These are phyloP conservation scores for Sebastes iracundus DNA, from an alignment of 2,797 vertebrate species.

Conservation along the genomic window DNA sequence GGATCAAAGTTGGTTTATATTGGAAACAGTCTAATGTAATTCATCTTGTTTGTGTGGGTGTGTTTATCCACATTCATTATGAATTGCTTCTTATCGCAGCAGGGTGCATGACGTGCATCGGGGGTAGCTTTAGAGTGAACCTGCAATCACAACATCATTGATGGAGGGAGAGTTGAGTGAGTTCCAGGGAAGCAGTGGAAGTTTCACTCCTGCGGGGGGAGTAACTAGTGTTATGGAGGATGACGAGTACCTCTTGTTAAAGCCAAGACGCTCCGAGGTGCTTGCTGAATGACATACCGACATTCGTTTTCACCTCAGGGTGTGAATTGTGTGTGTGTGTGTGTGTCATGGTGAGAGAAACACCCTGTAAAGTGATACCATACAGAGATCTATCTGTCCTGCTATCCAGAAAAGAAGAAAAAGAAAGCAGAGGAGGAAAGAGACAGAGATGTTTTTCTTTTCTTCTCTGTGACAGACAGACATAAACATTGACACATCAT, in stretches of 20 bases:
- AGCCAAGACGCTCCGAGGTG: slow-evolving; percentile 50
- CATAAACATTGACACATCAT: slow-evolving; percentile 51
- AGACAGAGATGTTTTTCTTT: slow-evolving; percentile 49
- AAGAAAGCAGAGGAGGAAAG: slow-evolving; percentile 17
- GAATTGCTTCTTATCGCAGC: slow-evolving; percentile 29
- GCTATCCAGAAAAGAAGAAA: slow-evolving; percentile 21
- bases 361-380: slow-evolving; percentile 71
- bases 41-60: slow-evolving; percentile 7
- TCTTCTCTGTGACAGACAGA: slow-evolving; percentile 46
- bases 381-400: slow-evolving; percentile 25
- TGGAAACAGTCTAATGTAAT: slow-evolving; percentile 25
- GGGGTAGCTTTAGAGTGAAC: slow-evolving; percentile 14
- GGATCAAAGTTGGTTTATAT: not conserved
- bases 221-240: slow-evolving; percentile 18
- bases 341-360: slow-evolving; percentile 60
- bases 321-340: slow-evolving; percentile 53
- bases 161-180: slow-evolving; percentile 28
- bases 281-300: slow-evolving; percentile 62
- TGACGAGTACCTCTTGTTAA: slow-evolving; percentile 38
- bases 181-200: slow-evolving; percentile 11
- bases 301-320: slow-evolving; percentile 63
- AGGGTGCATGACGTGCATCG: slow-evolving; percentile 6
- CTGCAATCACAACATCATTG: slow-evolving; percentile 25
- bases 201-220: slow-evolving; percentile 32
- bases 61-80: not conserved